phyloP scores from a whole-genome alignment of 2,113 vertebrate species.

The Corythaixoides concolor region DNA sequence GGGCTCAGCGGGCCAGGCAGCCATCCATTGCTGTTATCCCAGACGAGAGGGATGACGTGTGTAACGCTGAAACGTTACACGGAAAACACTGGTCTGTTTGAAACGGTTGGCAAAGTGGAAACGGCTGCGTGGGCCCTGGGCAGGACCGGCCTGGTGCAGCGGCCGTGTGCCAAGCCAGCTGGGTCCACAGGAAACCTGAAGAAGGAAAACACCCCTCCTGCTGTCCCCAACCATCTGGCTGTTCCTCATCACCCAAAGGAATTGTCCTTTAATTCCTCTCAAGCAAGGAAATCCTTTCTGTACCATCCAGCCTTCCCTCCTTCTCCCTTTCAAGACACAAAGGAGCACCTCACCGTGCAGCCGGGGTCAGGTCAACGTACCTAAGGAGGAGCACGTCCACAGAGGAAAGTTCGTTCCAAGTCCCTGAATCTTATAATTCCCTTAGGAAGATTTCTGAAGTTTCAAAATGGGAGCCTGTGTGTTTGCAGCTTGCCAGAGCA shows the following conservation, averaged over 20 bases:
- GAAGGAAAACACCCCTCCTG: background rate
- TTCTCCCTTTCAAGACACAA: background rate
- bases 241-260: background rate
- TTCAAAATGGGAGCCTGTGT: background rate
- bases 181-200: background rate
- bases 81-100: background rate
- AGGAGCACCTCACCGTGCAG: accelerated
- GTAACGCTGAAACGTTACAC: too few species aligned
- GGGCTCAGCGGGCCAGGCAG: background rate
- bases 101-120: background rate
- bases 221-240: background rate
- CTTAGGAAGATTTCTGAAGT: too few species aligned
- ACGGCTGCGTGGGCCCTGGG: background rate
- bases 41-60: background rate
- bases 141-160: background rate
- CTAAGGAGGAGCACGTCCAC: background rate
- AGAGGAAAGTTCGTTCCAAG: background rate
- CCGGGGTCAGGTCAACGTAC: accelerated
- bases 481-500: background rate
- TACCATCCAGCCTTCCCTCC: background rate
- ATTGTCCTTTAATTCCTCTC: background rate
- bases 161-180: background rate
- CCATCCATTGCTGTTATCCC: too few species aligned
- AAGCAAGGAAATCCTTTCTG: background rate
- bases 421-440: background rate